Evolutionary conservation across 2,888 invertebrate species (phyloP).

Genomic region (Trichogramma evanescens): DNA sequence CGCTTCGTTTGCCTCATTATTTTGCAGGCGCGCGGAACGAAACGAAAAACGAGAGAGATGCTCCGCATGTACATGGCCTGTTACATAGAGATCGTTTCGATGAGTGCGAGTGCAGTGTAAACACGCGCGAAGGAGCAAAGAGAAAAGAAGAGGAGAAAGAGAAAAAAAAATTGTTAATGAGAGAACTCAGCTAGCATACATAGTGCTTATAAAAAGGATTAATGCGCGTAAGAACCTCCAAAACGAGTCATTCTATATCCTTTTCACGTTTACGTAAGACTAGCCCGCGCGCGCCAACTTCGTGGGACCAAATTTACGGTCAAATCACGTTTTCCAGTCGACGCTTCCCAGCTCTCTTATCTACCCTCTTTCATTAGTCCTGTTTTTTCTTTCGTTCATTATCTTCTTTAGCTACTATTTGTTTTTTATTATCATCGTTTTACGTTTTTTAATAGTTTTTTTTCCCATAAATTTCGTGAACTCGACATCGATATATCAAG

Average conservation of each 20-base stretch:
- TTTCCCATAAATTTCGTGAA: too few species aligned
- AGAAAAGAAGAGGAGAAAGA: too few species aligned
- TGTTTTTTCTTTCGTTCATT: neutral
- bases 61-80: too few species aligned
- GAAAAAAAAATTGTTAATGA: too few species aligned
- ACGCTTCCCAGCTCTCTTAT: slow-evolving; percentile 1
- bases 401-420: slow-evolving; percentile 3
- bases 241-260: slow-evolving; percentile 23
- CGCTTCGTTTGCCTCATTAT: neutral
- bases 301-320: slow-evolving; percentile 21
- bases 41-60: neutral
- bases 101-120: too few species aligned
- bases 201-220: too few species aligned
- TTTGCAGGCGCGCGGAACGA: neutral
- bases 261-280: slow-evolving; percentile 20
- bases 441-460: too few species aligned
- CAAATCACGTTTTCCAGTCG: slow-evolving; percentile 21
- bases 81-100: too few species aligned
- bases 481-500: too few species aligned
- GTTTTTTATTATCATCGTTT: slow-evolving; percentile 21
- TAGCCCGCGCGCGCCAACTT: slow-evolving; percentile 13
- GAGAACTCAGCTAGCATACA: too few species aligned
- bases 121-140: too few species aligned
- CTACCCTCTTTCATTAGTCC: neutral
- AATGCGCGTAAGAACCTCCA: too few species aligned